Conservation (phyloP, 1,140 invertebrate genomes). For the Oryctes rhinoceros region DNA sequence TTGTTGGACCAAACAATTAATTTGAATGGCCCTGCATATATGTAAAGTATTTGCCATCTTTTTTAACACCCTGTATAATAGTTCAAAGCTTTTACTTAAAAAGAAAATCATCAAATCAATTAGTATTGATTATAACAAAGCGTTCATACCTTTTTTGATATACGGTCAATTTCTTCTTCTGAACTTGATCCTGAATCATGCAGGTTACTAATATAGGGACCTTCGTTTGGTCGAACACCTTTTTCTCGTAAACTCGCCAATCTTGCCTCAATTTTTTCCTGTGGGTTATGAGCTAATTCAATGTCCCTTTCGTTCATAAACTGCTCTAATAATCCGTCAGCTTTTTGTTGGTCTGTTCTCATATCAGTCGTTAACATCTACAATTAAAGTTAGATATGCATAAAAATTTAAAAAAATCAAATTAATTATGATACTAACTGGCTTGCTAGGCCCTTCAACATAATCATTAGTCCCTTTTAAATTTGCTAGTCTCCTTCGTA, state of each 20-base stretch:
- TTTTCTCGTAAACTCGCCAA: slow-evolving; percentile 60
- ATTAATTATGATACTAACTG: slow-evolving; percentile 45
- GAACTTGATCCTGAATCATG: slow-evolving; percentile 60
- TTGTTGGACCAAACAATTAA: too few species aligned
- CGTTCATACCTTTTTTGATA: slow-evolving; percentile 59
- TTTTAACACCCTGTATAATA: too few species aligned
- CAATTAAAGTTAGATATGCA: not conserved
- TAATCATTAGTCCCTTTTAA: slow-evolving; percentile 63
- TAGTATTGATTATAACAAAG: not conserved
- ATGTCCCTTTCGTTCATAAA: slow-evolving; percentile 67
- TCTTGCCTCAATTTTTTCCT: slow-evolving; percentile 64
- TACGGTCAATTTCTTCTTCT: slow-evolving; percentile 61
- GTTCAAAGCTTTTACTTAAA: too few species aligned
- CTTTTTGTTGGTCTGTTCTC: slow-evolving; percentile 70
- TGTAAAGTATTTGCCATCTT: too few species aligned
- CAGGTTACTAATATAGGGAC: slow-evolving; percentile 55
- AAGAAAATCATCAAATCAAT: too few species aligned
- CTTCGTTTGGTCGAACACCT: slow-evolving; percentile 54
- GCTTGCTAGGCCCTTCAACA: slow-evolving; percentile 52
- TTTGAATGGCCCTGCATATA: too few species aligned
- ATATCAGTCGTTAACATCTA: slow-evolving; percentile 58
- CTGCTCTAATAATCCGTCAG: slow-evolving; percentile 68
- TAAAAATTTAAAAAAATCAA: not conserved
- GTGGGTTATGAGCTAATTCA: slow-evolving; percentile 63
- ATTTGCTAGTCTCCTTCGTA: slow-evolving; percentile 63